Evolutionary conservation across 2,797 vertebrate genomes (phyloP).

Genomic region (Molossus alvarezi): DNA sequence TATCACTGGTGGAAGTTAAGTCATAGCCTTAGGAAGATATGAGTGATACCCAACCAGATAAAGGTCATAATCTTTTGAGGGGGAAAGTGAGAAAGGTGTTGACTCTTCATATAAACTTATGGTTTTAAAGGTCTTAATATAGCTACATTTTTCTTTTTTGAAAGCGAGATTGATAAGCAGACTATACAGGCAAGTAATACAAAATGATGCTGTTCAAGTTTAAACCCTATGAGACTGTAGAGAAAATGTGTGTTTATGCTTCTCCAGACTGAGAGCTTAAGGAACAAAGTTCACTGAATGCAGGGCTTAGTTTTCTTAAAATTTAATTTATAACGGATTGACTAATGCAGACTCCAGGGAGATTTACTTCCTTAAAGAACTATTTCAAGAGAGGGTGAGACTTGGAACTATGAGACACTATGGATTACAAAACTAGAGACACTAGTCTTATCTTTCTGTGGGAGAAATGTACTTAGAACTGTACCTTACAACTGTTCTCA

Average conservation of each 20-base stretch:
- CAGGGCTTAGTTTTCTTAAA: background rate
- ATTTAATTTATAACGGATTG: slow-evolving; percentile 26
- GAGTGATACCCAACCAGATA: background rate
- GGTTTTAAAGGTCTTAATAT: slow-evolving; percentile 9
- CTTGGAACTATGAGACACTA: background rate
- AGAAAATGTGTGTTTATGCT: background rate
- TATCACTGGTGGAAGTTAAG: background rate
- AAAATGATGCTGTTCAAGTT: background rate
- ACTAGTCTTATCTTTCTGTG: background rate
- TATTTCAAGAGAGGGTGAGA: background rate
- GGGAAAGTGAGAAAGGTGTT: background rate
- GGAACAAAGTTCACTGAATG: background rate
- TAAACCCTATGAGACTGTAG: background rate
- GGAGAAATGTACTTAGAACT: background rate
- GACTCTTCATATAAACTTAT: background rate
- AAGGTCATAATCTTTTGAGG: background rate
- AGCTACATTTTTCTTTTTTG: background rate
- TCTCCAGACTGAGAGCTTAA: background rate
- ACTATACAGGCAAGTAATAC: background rate
- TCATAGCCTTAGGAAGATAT: background rate
- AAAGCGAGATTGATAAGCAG: background rate
- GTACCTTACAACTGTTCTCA: background rate
- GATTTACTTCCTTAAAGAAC: background rate
- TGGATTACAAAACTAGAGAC: background rate
- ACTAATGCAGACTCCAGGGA: background rate